Percentiles rank a stretch among this genome's conserved stretches.
phyloP scores from a whole-genome alignment of 2,797 vertebrate species.

The Tokudaia muenninki region DNA sequence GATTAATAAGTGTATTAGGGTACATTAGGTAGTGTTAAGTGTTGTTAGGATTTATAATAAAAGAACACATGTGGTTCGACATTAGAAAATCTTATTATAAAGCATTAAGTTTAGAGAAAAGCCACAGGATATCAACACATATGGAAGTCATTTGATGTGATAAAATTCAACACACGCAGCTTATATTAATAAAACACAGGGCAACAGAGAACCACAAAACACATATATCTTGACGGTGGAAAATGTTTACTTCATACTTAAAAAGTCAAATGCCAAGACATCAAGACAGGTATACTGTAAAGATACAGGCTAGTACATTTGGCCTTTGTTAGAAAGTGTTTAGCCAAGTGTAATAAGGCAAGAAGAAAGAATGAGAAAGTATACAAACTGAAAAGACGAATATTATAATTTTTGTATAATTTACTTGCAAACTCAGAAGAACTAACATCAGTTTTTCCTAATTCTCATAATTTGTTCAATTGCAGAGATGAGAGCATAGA shows the following conservation, averaged over 20 bases:
- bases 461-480: neutral
- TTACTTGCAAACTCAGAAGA: constrained; percentile 43
- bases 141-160: constrained; percentile 23
- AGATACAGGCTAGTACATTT: neutral
- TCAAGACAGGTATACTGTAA: constrained; percentile 11
- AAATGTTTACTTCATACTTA: neutral
- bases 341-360: neutral
- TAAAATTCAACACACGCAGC: neutral
- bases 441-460: neutral
- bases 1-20: constrained; percentile 10
- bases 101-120: constrained; percentile 60
- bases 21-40: neutral
- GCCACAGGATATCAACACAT: neutral
- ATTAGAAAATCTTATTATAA: constrained; percentile 54
- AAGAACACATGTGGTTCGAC: neutral
- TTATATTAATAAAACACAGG: neutral
- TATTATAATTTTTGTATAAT: neutral
- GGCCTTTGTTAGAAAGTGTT: neutral
- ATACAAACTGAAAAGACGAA: neutral
- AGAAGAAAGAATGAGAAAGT: constrained; percentile 4
- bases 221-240: neutral
- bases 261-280: constrained; percentile 10
- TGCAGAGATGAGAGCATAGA: neutral
- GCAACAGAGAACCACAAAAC: neutral
- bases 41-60: constrained; percentile 39